Evolutionary conservation across 2,113 vertebrate species (phyloP), one percentile per base, ranked within the genome.

Genomic region (Apistogramma diplotaenia): DNA sequence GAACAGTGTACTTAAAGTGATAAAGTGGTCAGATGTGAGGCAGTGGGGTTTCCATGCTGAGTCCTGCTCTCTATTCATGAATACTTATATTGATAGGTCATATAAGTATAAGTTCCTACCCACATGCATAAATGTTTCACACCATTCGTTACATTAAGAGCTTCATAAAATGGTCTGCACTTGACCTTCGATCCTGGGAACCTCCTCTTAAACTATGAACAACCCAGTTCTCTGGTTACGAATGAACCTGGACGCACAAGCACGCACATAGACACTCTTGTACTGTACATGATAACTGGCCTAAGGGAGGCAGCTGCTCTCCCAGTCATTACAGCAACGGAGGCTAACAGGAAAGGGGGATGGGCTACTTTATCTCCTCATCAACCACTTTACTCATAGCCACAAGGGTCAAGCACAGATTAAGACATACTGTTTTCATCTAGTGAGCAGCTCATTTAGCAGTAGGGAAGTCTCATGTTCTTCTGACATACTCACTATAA

Each of bases 31-130:
- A 81, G 58, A 76, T 60, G 54, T 87, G 78, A 86, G 60, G 40
- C 78, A 60, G 56, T 61, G 31, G 74, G 18, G 55, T 71, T 87
- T 29, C 58, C 40, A 25, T 70, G 77, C 88, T 92, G 91, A 93
- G 58, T 91, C 90, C 91, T 71, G 58, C 51, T 58, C 65, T 85
- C 86, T 92, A 89, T 92, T n/a, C n/a, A n/a, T n/a, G n/a, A n/a
- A n/a, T n/a, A n/a, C n/a, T n/a, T n/a, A n/a, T n/a, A n/a, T n/a
- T 49, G 16, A 16, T 49, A 49, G 43, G 43, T 18, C 16, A 49
- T 7, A 13, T 12, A 40, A 40, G 37, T 40, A 6, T 18, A 16
- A 18, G n/a, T n/a, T 49, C 3, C 27, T 75, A 11, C 43, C 12
- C 0, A 0, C 9, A 40, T 11, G 33, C 57, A 81, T 76, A 82